These are phyloP conservation scores for Rhynchotus rufescens DNA, from an alignment of 2,797 vertebrate species.

Conservation along the genomic window DNA sequence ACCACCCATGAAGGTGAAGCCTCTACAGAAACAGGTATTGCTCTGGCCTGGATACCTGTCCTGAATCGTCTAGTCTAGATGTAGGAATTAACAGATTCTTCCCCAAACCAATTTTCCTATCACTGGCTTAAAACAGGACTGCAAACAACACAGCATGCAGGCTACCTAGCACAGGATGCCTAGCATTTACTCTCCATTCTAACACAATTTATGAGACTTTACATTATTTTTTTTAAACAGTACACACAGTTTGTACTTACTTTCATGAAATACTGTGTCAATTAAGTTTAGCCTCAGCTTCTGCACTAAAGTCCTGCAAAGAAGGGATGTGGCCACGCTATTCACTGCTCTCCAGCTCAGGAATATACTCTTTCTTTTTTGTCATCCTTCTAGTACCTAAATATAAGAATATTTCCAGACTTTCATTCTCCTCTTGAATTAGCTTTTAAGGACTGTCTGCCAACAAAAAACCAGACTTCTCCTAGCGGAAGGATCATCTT, in stretches of 20 bases:
- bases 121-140: not conserved
- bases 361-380: not conserved
- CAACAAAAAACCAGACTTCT: not conserved
- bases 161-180: not conserved
- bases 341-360: not conserved
- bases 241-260: not conserved
- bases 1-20: not conserved
- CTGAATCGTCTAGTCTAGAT: not conserved
- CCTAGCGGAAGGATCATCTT: not conserved
- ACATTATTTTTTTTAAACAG: not conserved
- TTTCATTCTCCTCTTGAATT: not conserved
- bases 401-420: not conserved
- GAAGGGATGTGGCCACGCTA: not conserved
- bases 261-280: not conserved
- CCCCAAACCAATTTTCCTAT: not conserved
- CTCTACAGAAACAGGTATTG: not conserved
- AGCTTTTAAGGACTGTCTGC: not conserved
- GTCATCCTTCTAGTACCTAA: not conserved
- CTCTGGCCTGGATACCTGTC: not conserved
- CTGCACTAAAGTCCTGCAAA: not conserved
- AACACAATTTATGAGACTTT: not conserved
- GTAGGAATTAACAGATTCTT: not conserved
- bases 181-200: not conserved
- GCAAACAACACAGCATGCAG: not conserved
- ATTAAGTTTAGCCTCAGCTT: not conserved